Evolutionary conservation across 2,113 vertebrate genomes (phyloP).

Genomic region (mouse (Mus musculus)): DNA sequence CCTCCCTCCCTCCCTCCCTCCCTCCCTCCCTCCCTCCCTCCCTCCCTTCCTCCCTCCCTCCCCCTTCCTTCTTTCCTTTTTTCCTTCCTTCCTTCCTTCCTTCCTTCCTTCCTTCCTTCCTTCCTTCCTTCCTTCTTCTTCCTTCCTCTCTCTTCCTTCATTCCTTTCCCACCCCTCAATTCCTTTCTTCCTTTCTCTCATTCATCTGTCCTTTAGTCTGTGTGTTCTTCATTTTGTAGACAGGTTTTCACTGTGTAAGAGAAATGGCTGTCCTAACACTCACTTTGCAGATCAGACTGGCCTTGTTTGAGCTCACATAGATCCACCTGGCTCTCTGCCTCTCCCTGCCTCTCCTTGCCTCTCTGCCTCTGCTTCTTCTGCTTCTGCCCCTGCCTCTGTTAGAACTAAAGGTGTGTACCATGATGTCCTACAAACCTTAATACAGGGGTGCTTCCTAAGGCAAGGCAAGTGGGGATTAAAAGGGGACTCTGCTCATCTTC

Average conservation of each 20-base stretch:
- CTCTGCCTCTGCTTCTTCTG: too few species aligned
- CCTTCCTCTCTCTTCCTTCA: background rate
- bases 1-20: accelerated
- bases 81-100: background rate
- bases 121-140: too few species aligned
- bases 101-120: too few species aligned
- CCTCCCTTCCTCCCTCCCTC: too few species aligned
- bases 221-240: background rate
- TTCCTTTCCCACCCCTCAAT: background rate
- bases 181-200: background rate
- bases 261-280: background rate
- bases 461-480: background rate
- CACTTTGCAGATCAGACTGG: background rate
- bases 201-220: too few species aligned
- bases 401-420: background rate
- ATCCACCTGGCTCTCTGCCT: background rate
- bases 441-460: background rate
- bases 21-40: too few species aligned
- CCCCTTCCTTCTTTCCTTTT: background rate
- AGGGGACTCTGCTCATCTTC: background rate
- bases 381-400: background rate
- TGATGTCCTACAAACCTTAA: background rate
- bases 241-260: background rate
- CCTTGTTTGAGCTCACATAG: background rate
- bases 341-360: too few species aligned